phyloP scores from a whole-genome alignment of 2,888 invertebrate genomes.

The Drosophila phalerata region DNA sequence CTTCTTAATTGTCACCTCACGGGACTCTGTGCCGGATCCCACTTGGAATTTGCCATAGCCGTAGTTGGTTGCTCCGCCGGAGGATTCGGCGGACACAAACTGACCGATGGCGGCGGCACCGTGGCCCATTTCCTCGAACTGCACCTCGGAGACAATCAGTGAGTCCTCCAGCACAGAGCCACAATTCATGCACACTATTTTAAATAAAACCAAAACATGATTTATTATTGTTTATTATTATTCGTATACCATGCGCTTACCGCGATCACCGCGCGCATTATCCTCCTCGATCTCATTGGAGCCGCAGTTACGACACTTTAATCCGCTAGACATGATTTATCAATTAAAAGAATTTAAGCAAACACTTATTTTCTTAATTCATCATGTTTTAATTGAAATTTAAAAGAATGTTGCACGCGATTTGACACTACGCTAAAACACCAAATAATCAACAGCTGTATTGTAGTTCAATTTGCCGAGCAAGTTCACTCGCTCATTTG shows the following conservation, averaged over 20 bases:
- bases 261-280: slow-evolving; percentile 94
- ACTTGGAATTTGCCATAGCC: slow-evolving; percentile 93
- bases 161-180: slow-evolving; percentile 98
- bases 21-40: slow-evolving; percentile 94
- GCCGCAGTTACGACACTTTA: slow-evolving; percentile 94
- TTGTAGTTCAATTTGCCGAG: not conserved
- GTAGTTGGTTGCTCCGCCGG: slow-evolving; percentile 91
- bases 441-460: slow-evolving; percentile 27
- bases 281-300: slow-evolving; percentile 97
- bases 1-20: slow-evolving; percentile 95
- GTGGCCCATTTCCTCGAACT: slow-evolving; percentile 96
- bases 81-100: slow-evolving; percentile 95
- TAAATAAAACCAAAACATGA: slow-evolving; percentile 85
- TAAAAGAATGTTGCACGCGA: slow-evolving; percentile 28
- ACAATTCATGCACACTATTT: slow-evolving; percentile 95
- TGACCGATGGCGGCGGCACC: slow-evolving; percentile 97
- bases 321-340: slow-evolving; percentile 86
- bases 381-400: not conserved
- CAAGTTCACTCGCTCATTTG: too few relatives aligned
- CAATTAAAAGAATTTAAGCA: not conserved
- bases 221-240: not conserved
- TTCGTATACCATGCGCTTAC: slow-evolving; percentile 20
- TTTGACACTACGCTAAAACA: slow-evolving; percentile 1
- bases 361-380: not conserved
- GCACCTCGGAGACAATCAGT: slow-evolving; percentile 97